Evolutionary conservation across 1,140 invertebrate species (phyloP), one percentile per base, ranked within the genome.

Genomic region (Copidosoma floridanum): DNA sequence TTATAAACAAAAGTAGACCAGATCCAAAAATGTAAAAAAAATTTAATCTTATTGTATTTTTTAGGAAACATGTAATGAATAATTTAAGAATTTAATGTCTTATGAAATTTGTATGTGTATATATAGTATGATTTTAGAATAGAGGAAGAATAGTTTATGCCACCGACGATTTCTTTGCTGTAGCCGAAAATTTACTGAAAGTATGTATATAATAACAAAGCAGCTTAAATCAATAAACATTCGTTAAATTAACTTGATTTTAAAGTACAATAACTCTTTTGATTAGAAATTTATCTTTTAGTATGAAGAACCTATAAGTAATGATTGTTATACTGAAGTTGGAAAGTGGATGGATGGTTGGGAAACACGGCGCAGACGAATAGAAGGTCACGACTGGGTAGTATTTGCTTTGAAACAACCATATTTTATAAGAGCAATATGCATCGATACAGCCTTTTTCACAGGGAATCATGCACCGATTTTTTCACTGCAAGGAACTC

Each of bases 281-380:
- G 16, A 55, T 20, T 29, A 20, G 23, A 37, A 26, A 29, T 44
- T 27, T 43, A 55, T 38, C 41, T 63, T 40, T 56, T 47, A 78
- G 54, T 77, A 83, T n/a, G 69, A 72, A 2, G 82, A 83, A 11
- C 81, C 86, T 0, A 70, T 83, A 14, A 88, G 84, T 72, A 82
- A 84, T 40, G 76, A 82, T 16, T 84, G 84, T 40, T 88, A 83
- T 65, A 87, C 86, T 7, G 83, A 86, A 32, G 86, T 73, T 65
- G 87, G 87, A 1, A 88, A 88, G 71, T 86, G 84, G 85, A 88
- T 88, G 86, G 87, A 88, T 64, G 87, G 87, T 0, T 89, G 87
- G 87, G 86, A 88, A 73, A 88, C 86, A 0, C 72, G 86, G 35
- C 76, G 86, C 27, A 87, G 85, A 68, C 71, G 86, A 29, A 82